A percentile compares a stretch with the other conserved stretches of the same genome.
Conservation (phyloP, 2,888 invertebrate genomes). For the Parnassius mnemosyne region DNA sequence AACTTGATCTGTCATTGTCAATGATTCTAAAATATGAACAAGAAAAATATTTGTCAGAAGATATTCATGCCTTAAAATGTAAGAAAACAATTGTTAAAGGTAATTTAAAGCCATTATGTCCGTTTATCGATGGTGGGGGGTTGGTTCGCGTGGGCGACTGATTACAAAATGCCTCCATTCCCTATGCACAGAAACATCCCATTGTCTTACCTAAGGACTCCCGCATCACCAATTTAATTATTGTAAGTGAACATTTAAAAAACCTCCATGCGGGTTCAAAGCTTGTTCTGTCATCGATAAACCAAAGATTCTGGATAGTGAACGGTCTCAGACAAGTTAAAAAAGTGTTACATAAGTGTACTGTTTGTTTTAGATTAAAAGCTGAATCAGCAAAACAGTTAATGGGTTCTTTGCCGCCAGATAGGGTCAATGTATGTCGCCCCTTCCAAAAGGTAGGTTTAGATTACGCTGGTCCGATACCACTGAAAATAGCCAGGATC, state of each 20-base stretch:
- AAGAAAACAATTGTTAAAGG: background rate
- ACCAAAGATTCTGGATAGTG: slow-evolving; percentile 21
- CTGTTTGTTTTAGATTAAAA: no score
- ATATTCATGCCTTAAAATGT: no score
- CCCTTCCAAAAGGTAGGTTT: no score
- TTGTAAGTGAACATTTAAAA: slow-evolving; percentile 12
- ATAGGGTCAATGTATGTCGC: no score
- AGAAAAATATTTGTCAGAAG: no score
- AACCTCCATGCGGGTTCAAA: slow-evolving; percentile 22
- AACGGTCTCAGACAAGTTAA: slow-evolving; percentile 24
- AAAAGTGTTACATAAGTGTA: slow-evolving; percentile 26
- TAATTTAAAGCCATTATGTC: background rate
- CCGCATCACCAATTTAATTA: slow-evolving; percentile 1
- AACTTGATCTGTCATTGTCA: no score
- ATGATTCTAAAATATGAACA: no score
- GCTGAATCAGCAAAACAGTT: no score
- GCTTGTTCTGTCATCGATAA: slow-evolving; percentile 2
- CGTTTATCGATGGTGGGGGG: slow-evolving; percentile 10
- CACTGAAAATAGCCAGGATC: no score
- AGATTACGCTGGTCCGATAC: no score
- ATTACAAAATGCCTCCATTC: slow-evolving; percentile 13
- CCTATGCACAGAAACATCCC: slow-evolving; percentile 11
- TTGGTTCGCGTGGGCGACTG: slow-evolving; percentile 17
- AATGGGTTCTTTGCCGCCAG: no score
- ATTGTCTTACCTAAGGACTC: slow-evolving; percentile 11